Conservation (phyloP, 2,113 vertebrate species). For the Bagarius yarrelli region DNA sequence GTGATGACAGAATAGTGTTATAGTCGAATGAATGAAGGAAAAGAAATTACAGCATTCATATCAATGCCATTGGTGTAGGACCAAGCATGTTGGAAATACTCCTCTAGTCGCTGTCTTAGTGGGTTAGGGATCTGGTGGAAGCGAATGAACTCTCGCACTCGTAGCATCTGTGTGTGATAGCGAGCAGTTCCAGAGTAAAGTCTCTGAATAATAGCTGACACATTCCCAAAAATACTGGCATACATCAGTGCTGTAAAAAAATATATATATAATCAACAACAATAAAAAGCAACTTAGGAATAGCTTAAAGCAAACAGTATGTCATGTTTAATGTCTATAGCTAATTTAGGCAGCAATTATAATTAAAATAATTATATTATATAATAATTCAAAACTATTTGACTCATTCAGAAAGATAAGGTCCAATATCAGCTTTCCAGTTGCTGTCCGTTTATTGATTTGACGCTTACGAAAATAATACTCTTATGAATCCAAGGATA, state of each 20-base stretch:
- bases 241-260: slow-evolving; percentile 76
- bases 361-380: neutral
- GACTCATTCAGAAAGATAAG: neutral
- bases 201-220: slow-evolving; percentile 81
- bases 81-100: slow-evolving; percentile 77
- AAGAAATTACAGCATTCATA: slow-evolving; percentile 74
- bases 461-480: too few species aligned
- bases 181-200: slow-evolving; percentile 79
- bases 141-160: slow-evolving; percentile 76
- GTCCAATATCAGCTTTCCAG: too few species aligned
- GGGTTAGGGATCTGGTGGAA: slow-evolving; percentile 81
- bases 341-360: neutral
- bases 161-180: slow-evolving; percentile 81
- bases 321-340: neutral
- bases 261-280: too few species aligned
- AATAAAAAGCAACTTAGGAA: neutral
- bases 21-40: neutral
- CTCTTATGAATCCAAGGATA: neutral
- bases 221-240: slow-evolving; percentile 83
- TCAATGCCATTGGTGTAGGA: slow-evolving; percentile 80
- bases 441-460: too few species aligned
- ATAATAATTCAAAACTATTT: neutral
- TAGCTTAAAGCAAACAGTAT: neutral
- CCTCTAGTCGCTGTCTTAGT: slow-evolving; percentile 73
- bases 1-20: too few species aligned